Evolutionary conservation across 2,888 invertebrate genomes (phyloP), one percentile per base, ranked within the genome.

Genomic region (Oligia fasciuncula): DNA sequence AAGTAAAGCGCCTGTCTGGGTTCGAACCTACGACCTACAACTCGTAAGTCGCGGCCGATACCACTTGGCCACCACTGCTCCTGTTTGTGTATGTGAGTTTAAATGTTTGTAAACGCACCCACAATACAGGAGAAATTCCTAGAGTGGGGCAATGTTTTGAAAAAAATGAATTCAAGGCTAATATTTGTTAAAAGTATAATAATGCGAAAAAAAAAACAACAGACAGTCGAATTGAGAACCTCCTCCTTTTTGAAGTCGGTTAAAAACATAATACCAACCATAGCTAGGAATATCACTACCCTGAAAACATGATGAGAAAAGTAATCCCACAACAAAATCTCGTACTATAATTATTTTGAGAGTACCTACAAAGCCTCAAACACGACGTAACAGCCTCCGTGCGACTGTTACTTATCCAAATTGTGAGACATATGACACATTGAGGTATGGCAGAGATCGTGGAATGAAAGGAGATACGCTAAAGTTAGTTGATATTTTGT

Each of bases 291-390:
- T 19, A 40, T 17, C 23, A 23, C 29, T 17, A 11, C 19, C n/a
- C 23, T 13, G 29, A 49, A 70, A 79, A 60, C 49, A 40, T n/a
- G 9, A 67, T 19, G 60, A 51, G 49, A 54, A 78, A 73, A 68
- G 35, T 49, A 49, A 68, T 62, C 9, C 62, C 23, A 5, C 54
- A 23, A 51, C 40, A 68, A 69, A 73, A 65, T 73, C 6, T 73
- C 49, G 60, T 19, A 69, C 57, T 63, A 65, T 73, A 63, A 79
- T 73, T 63, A 73, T 73, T 80, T 79, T n/a, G 11, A 46, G 62
- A 11, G 13, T 63, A 63, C 40, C 40, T 6, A 40, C 46, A 73
- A 68, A 78, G 9, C 68, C 46, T 11, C 57, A 69, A 65, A 65
- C 19, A 65, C 35, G 49, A 43, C 49, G 6, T 57, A 63, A 40